These are phyloP conservation scores for Triops cancriformis DNA, from an alignment of 1,140 invertebrate genomes.

Conservation along the genomic window DNA sequence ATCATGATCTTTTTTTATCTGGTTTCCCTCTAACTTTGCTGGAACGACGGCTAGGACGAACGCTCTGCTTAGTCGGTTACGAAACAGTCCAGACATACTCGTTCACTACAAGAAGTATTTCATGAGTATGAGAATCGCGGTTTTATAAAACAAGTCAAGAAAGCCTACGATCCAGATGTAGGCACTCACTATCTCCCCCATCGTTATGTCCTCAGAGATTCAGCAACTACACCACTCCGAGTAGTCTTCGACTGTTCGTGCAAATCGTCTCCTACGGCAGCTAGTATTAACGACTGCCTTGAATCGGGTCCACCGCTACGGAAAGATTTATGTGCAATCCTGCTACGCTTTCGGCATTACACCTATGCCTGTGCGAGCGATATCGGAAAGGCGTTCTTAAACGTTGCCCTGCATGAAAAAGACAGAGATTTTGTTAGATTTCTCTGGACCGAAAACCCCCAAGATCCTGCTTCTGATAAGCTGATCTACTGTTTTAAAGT, in stretches of 20 bases:
- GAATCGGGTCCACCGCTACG: background rate
- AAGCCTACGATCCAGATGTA: background rate
- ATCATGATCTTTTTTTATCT: no score
- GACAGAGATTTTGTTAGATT: background rate
- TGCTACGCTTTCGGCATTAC: background rate
- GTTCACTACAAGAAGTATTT: background rate
- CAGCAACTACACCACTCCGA: background rate
- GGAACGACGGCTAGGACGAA: background rate
- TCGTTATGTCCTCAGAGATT: background rate
- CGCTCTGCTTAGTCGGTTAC: background rate
- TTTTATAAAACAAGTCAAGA: background rate
- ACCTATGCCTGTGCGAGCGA: background rate
- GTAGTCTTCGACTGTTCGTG: no score
- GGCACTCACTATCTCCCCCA: background rate
- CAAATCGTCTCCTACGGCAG: background rate
- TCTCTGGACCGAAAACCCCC: no score
- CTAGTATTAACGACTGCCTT: conserved; percentile 4
- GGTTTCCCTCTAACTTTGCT: background rate
- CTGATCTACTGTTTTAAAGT: no score
- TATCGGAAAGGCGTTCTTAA: background rate
- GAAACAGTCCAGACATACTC: background rate
- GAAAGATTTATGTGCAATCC: background rate
- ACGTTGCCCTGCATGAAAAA: background rate
- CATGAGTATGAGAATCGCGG: background rate
- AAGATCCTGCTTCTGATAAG: no score